These are phyloP conservation scores for Paguma larvata DNA, from an alignment of 2,797 vertebrate species.

Conservation along the genomic window DNA sequence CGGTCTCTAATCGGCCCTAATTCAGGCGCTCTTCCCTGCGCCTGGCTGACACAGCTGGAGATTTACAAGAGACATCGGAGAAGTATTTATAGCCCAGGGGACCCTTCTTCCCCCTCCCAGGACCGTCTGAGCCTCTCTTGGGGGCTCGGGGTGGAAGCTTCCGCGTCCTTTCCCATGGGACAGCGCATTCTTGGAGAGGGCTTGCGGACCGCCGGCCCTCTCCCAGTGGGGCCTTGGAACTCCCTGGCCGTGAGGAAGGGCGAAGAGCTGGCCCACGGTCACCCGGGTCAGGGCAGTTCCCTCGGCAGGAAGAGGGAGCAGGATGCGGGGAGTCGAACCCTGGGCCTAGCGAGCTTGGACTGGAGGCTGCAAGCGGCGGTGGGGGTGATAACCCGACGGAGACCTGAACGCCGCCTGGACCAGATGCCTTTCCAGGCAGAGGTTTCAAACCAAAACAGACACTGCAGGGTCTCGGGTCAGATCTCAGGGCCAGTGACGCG, in stretches of 20 bases:
- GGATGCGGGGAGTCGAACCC: background rate
- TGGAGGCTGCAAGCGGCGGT: background rate
- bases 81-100: constrained; percentile 79
- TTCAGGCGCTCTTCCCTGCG: constrained; percentile 71
- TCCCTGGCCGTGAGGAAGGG: background rate
- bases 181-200: background rate
- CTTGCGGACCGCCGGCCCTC: background rate
- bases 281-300: background rate
- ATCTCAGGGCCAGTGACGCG: too few species aligned
- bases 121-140: background rate
- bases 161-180: constrained; percentile 23
- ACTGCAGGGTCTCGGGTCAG: background rate
- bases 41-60: constrained; percentile 82
- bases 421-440: background rate
- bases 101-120: background rate
- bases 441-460: background rate
- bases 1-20: constrained; percentile 80
- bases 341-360: background rate
- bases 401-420: background rate
- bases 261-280: background rate
- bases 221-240: background rate
- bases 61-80: constrained; percentile 81
- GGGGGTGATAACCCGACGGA: background rate
- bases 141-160: background rate
- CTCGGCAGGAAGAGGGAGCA: background rate